Conservation (phyloP, 2,113 vertebrate genomes). For the Halichoerus grypus region DNA sequence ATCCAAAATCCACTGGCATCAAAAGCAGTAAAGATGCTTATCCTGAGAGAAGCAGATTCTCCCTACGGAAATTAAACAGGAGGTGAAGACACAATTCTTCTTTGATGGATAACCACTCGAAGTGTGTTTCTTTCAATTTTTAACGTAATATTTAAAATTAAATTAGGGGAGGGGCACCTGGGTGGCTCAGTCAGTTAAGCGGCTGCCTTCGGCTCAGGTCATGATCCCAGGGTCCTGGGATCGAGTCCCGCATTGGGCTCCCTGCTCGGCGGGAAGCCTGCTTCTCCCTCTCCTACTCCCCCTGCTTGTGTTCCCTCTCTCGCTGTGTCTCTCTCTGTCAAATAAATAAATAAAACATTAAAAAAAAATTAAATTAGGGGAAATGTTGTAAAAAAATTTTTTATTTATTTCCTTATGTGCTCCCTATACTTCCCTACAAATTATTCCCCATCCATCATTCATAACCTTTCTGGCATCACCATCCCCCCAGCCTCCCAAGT, state of each 20-base stretch:
- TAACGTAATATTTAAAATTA: constrained; percentile 56
- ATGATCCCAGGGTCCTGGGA: too few species aligned
- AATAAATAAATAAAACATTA: too few species aligned
- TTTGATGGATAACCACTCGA: constrained; percentile 49
- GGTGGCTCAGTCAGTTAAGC: too few species aligned
- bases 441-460: constrained; percentile 34
- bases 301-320: too few species aligned
- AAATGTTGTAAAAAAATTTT: not conserved
- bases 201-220: too few species aligned
- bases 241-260: too few species aligned
- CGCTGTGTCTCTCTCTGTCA: too few species aligned
- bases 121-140: constrained; percentile 53
- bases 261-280: too few species aligned
- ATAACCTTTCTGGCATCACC: not conserved
- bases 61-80: constrained; percentile 39
- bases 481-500: not conserved
- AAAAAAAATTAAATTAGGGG: constrained; percentile 53
- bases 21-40: constrained; percentile 38
- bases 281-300: too few species aligned
- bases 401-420: not conserved
- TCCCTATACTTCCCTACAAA: not conserved
- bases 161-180: not conserved
- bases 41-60: constrained; percentile 59
- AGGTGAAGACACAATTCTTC: constrained; percentile 57
- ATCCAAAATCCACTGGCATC: constrained; percentile 50